Conservation (phyloP, 2,797 vertebrate species). For the Anas acuta region DNA sequence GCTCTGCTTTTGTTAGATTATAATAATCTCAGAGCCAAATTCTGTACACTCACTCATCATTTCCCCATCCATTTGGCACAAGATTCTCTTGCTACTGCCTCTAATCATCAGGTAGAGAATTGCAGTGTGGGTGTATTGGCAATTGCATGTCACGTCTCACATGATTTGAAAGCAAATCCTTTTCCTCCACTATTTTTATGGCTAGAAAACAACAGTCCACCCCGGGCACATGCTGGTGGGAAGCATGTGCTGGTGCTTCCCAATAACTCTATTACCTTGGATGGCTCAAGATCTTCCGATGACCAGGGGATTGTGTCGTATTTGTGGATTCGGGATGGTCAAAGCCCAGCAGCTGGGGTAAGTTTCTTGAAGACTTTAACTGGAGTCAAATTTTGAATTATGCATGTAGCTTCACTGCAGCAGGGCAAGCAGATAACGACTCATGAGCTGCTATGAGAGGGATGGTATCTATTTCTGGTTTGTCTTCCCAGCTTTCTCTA, state of each 20-base stretch:
- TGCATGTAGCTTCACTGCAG: rapidly evolving
- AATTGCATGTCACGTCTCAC: background rate
- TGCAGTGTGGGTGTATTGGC: background rate
- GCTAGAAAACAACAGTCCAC: slow-evolving; percentile 82
- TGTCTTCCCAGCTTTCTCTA: background rate
- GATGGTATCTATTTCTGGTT: background rate
- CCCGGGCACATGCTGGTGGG: slow-evolving; percentile 87
- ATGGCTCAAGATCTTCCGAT: slow-evolving; percentile 86
- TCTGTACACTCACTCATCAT: background rate
- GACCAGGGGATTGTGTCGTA: slow-evolving; percentile 83
- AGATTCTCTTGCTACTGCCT: background rate
- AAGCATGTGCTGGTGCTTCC: slow-evolving; percentile 88
- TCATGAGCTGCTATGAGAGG: background rate
- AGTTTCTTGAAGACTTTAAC: slow-evolving; percentile 32
- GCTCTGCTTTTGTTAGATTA: background rate
- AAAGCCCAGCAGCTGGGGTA: slow-evolving; percentile 93
- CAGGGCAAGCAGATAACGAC: background rate
- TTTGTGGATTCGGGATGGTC: slow-evolving; percentile 87
- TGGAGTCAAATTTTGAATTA: background rate
- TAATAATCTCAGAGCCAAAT: background rate
- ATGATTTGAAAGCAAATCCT: slow-evolving; percentile 39
- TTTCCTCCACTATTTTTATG: slow-evolving; percentile 60
- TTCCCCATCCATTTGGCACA: background rate
- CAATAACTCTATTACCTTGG: slow-evolving; percentile 88
- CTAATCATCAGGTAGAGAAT: background rate